Evolutionary conservation across 2,797 vertebrate genomes (phyloP).

Genomic region (Perdix hodgsoniae): DNA sequence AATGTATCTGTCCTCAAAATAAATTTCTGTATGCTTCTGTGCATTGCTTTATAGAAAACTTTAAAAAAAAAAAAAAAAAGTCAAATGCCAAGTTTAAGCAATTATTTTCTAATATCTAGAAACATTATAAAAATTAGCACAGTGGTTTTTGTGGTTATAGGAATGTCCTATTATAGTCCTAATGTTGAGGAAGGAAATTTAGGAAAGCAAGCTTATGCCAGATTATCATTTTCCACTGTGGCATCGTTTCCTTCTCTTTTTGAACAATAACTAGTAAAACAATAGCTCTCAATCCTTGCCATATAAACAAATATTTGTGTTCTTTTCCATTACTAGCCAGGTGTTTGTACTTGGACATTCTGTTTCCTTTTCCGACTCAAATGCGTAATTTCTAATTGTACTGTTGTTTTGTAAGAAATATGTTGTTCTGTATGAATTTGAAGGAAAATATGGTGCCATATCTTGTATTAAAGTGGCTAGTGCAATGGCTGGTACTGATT

Average conservation of each 20-base stretch:
- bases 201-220: neutral
- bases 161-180: neutral
- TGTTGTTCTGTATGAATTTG: neutral
- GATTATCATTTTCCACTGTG: constrained; percentile 33
- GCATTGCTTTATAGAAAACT: neutral
- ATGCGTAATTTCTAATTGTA: neutral
- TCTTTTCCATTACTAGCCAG: constrained; percentile 35
- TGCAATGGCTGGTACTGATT: neutral
- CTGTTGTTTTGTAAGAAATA: neutral
- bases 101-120: neutral
- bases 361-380: neutral
- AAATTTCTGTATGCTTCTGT: neutral
- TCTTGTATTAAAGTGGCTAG: neutral
- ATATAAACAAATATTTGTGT: neutral
- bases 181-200: neutral
- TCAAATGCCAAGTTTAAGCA: neutral
- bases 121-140: neutral
- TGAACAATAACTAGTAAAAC: constrained; percentile 33
- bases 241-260: constrained; percentile 42
- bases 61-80: neutral
- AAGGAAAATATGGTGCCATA: neutral
- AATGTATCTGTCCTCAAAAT: neutral
- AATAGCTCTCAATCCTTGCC: constrained; percentile 35
- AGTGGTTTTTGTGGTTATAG: neutral
- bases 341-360: constrained; percentile 21